Base-by-base conservation (phyloP, 2,888 invertebrate species). In the Aromia moschata region DNA sequence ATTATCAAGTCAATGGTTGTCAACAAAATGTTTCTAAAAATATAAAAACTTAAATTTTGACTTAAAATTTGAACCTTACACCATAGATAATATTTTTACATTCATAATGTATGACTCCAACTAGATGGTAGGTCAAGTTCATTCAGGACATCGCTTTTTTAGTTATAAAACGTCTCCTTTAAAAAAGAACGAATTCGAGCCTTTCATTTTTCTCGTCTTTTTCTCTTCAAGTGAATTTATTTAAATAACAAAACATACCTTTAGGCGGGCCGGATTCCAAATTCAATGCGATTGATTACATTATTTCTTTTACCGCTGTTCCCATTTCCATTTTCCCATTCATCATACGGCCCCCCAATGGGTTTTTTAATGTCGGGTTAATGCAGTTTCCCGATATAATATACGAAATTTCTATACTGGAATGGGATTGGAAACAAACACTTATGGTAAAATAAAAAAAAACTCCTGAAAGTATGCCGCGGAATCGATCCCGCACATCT, bases 261-360 rank as follows among this genome's bases (percentile, higher is more conserved):
- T n/a, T 20, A 47, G 33, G 47, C 37, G 14, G 37, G 10, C 31
- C 9, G 11, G 18, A 7, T 17, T 47, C 20, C 47, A 47, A 36
- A 37, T 47, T 36, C 33, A 47, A 47, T 36, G 47, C 37, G 47
- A 47, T 47, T 47, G 47, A 47, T 47, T 47, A 47, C 37, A 36
- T 47, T 47, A 47, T 36, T 47, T 47, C 47, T 47, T 36, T 36
- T 47, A 36, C 47, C 37, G 33, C 17, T 18, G 37, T 47, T 36
- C 20, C 33, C 14, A 11, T 18, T 16, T 47, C 37, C 47, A 47
- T 9, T 47, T 47, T 47, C 14, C 37, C 47, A 47, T 47, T 47
- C 47, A 47, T 47, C 47, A 47, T 47, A 47, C 16, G 10, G 12
- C 31, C 47, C 33, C 47, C 37, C 47, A 36, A 36, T 17, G 47